Evolutionary conservation across 2,888 invertebrate genomes (phyloP), one percentile per base, ranked within the genome.

Genomic region (Trachelus troglodyta): DNA sequence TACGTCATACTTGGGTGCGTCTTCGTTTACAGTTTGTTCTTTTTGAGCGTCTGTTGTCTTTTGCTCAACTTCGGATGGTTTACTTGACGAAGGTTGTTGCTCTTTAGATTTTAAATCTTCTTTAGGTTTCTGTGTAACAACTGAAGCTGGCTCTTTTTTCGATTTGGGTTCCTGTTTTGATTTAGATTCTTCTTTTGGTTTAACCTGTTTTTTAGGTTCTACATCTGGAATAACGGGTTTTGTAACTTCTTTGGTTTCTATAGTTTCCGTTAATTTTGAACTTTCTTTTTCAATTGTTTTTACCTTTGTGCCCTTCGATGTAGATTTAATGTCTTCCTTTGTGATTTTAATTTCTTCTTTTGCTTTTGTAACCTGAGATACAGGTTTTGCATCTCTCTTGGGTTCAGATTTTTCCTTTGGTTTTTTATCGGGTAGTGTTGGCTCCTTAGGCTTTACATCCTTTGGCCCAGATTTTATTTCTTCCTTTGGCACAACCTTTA

Each of bases 261-360:
- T 79, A 69, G 77, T 79, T 77, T 79, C 79, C 78, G 76, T 73
- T 77, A 81, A 71, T 75, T 75, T 77, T 69, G 79, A 69, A 76
- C 78, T 78, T 76, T 80, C 73, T 33, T 73, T 56, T n/a, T 31
- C 40, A 69, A 68, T 37, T 76, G 69, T 77, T 81, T 76, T 76
- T 34, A 69, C 76, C 81, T 76, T 82, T 69, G 79, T 75, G 79
- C 83, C 77, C 56, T 77, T 77, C 90, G 92, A 86, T 92, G 92
- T 75, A 92, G 81, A 69, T 87, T 87, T 35, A 23, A 90, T 90
- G 30, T 91, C 90, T 83, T 91, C 91, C 1, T 87, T 86, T 4
- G 87, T 89, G 69, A 83, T 87, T 37, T 86, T 87, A 6, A 91
- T 82, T 68, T 89, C 90, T 75, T 89, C 88, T 82, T 91, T 92